Evolutionary conservation across 2,888 invertebrate genomes (phyloP).

Genomic region (Zhengitettix transpicula): DNA sequence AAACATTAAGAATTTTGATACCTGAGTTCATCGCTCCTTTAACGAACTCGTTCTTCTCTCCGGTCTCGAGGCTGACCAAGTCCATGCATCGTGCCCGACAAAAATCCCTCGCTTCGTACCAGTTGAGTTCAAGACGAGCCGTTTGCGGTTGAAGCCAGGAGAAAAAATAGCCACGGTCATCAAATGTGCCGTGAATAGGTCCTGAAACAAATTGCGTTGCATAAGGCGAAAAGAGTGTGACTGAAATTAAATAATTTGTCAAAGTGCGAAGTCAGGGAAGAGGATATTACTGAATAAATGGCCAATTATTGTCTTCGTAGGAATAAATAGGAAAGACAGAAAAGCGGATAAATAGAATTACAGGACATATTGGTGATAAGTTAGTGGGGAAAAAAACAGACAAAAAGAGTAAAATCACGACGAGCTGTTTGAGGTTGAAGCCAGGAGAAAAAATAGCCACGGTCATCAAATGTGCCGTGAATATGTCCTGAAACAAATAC

Average conservation of each 20-base stretch:
- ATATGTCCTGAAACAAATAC: constrained; percentile 20
- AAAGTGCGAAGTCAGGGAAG: too few relatives aligned
- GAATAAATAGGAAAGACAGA: too few relatives aligned
- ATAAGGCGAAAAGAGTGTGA: too few relatives aligned
- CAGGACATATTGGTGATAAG: too few relatives aligned
- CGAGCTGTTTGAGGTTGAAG: constrained; percentile 36
- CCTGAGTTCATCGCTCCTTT: constrained; percentile 62
- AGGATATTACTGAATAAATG: too few relatives aligned
- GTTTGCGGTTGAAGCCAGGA: constrained; percentile 57
- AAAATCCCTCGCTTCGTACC: constrained; percentile 69
- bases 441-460: constrained; percentile 80
- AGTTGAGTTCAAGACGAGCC: constrained; percentile 35
- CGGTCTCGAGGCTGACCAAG: constrained; percentile 67
- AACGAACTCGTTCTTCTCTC: constrained; percentile 73
- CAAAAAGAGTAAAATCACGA: too few relatives aligned
- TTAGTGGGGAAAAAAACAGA: too few relatives aligned
- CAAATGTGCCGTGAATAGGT: constrained; percentile 25
- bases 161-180: constrained; percentile 65
- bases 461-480: constrained; percentile 31
- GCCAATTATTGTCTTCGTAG: too few relatives aligned
- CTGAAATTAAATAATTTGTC: too few relatives aligned
- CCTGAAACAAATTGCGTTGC: too few relatives aligned
- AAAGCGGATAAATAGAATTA: too few relatives aligned
- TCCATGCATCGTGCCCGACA: constrained; percentile 84
- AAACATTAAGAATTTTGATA: constrained; percentile 21